Conservation (phyloP, 2,888 invertebrate species). For the Hirtodrosophila duncani region DNA sequence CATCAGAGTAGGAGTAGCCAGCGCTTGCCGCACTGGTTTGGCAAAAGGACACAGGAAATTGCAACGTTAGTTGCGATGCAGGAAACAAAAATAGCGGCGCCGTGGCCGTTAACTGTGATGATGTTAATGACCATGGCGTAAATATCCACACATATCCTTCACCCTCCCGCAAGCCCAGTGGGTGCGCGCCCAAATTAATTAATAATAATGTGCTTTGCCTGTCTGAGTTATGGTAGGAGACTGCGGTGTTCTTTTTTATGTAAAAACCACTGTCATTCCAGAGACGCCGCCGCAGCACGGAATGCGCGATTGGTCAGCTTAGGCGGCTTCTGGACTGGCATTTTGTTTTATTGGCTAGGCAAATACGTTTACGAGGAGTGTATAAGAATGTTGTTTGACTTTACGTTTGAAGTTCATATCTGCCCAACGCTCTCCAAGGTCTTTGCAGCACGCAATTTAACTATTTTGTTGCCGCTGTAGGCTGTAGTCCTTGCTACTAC, state of each 20-base stretch:
- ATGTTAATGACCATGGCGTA: conserved; percentile 18
- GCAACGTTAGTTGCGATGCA: conserved; percentile 43
- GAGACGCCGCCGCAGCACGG: too few relatives aligned
- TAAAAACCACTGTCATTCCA: too few relatives aligned
- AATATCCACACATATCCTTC: conserved; percentile 2
- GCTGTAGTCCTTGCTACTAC: conserved; percentile 53
- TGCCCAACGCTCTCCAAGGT: conserved; percentile 55
- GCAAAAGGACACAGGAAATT: conserved; percentile 67
- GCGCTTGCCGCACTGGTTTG: not conserved
- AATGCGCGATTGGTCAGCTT: too few relatives aligned
- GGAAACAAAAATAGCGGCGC: conserved; percentile 42
- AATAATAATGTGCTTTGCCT: conserved; percentile 63
- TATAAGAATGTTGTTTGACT: conserved; percentile 37
- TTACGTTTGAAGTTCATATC: conserved; percentile 49
- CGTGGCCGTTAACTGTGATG: conserved; percentile 37
- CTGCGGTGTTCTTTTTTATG: too few relatives aligned
- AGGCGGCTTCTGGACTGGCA: too few relatives aligned
- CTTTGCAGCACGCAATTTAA: conserved; percentile 57
- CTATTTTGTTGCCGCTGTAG: conserved; percentile 43
- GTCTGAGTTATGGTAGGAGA: too few relatives aligned
- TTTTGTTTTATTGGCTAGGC: conserved; percentile 36
- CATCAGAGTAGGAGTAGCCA: conserved; percentile 37
- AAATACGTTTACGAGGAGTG: conserved; percentile 7
- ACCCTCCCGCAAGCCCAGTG: conserved; percentile 16
- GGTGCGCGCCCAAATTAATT: conserved; percentile 58